Base-by-base conservation (phyloP, 2,113 vertebrate genomes). In the Platichthys stellatus region DNA sequence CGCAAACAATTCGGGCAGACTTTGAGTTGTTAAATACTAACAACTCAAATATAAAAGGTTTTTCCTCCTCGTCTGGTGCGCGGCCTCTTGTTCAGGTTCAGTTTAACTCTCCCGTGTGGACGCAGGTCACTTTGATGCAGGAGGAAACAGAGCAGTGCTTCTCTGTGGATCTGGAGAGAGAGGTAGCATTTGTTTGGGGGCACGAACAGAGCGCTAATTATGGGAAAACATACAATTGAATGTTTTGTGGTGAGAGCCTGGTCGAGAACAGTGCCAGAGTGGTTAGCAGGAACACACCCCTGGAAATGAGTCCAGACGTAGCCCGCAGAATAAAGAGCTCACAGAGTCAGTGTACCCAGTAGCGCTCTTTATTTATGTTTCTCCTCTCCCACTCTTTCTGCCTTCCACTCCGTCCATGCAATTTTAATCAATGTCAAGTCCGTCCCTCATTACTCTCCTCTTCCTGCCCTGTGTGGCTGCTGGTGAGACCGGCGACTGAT, bases 401-500 rank as follows among this genome's bases (percentile, higher is more conserved):
- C 38, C 20, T 62, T 67, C 69, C 21, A 62, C 66, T 60, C 24
- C 24, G 51, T 83, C 47, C 60, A 59, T 24, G 12, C 64, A 74
- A 59, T 67, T 81, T 66, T 63, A 74, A 86, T 81, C 73, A 65
- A 12, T 61, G 28, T 82, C 69, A 80, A 68, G 58, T 63, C 35
- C 3, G 43, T 60, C 74, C 71, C 63, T 90, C 64, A 8, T 80
- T 73, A 60, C 69, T 43, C 20, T 66, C 56, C 54, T 59, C 78
- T 58, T 79, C 70, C 69, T 75, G 72, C 69, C 61, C 69, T 82
- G 24, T 71, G 70, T 72, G 69, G 69, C 64, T 66, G 69, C 65
- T 69, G 49, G 64, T 73, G 76, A 74, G 74, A n/a, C 21, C 63
- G 78, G 1, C 75, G 86, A 87, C 78, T 69, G 89, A 89, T 84